Conservation (phyloP, 2,888 invertebrate genomes). For the Heliconius ismenius region DNA sequence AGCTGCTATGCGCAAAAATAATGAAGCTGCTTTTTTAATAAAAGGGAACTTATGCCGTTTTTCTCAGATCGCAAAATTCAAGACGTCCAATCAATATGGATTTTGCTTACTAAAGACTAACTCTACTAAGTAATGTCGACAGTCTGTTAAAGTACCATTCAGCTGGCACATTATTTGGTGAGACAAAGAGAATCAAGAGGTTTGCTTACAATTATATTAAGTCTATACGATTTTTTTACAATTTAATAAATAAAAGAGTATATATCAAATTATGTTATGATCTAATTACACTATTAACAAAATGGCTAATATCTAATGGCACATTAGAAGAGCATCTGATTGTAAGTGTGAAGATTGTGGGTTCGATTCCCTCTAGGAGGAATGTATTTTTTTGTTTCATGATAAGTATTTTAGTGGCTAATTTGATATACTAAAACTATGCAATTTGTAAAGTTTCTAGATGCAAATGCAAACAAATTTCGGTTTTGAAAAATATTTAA, state of each 20-base stretch:
- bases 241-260: too few relatives aligned
- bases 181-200: conserved; percentile 42
- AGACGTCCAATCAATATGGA: conserved; percentile 41
- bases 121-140: conserved; percentile 44
- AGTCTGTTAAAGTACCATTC: conserved; percentile 47
- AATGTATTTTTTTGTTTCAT: too few relatives aligned
- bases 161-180: conserved; percentile 44
- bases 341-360: too few relatives aligned
- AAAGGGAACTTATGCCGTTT: not conserved
- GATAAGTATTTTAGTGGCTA: too few relatives aligned
- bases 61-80: conserved; percentile 17
- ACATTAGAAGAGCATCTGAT: too few relatives aligned
- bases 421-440: too few relatives aligned
- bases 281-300: not conserved
- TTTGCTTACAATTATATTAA: not conserved
- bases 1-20: not conserved
- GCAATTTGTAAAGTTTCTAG: too few relatives aligned
- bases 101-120: conserved; percentile 43
- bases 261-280: not conserved
- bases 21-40: not conserved
- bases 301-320: too few relatives aligned
- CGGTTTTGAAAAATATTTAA: too few relatives aligned
- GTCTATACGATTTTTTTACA: conserved; percentile 2
- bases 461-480: too few relatives aligned
- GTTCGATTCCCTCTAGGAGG: too few relatives aligned